Conservation (phyloP, 1,140 invertebrate genomes). For the Lordiphosa stackelbergi region DNA sequence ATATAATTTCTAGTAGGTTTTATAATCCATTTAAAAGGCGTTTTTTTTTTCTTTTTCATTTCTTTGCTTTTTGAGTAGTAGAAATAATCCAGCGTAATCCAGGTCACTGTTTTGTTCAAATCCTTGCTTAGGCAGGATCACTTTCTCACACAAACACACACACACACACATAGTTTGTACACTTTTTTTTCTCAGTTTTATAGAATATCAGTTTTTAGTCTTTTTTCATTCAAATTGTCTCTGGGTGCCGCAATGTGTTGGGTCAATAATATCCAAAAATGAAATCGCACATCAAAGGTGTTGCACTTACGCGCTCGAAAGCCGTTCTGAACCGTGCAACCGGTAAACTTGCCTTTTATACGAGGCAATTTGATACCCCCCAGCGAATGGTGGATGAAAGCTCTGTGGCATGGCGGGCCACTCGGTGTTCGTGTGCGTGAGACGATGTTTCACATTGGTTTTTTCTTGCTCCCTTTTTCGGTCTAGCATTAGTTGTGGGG, state of each 20-base stretch:
- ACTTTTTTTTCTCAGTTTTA: conserved; percentile 25
- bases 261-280: conserved; percentile 56
- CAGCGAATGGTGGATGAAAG: conserved; percentile 38
- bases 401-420: conserved; percentile 28
- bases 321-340: conserved; percentile 90
- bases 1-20: neutral
- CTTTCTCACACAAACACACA: conserved; percentile 34
- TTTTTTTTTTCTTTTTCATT: too few species aligned
- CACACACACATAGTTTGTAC: conserved; percentile 37
- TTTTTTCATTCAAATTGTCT: neutral
- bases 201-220: conserved; percentile 15
- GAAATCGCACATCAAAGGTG: conserved; percentile 77
- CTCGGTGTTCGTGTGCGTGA: conserved; percentile 39
- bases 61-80: conserved; percentile 27
- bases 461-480: conserved; percentile 76
- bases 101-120: conserved; percentile 48
- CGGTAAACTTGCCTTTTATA: conserved; percentile 88
- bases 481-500: conserved; percentile 45
- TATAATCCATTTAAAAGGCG: conserved; percentile 54
- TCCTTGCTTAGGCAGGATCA: conserved; percentile 51
- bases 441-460: conserved; percentile 32
- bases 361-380: conserved; percentile 86
- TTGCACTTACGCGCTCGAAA: conserved; percentile 91
- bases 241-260: conserved; percentile 22
- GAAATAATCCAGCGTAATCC: conserved; percentile 54